Conservation (phyloP, 1,140 invertebrate species). For the Pseudobourletiella spinata region DNA sequence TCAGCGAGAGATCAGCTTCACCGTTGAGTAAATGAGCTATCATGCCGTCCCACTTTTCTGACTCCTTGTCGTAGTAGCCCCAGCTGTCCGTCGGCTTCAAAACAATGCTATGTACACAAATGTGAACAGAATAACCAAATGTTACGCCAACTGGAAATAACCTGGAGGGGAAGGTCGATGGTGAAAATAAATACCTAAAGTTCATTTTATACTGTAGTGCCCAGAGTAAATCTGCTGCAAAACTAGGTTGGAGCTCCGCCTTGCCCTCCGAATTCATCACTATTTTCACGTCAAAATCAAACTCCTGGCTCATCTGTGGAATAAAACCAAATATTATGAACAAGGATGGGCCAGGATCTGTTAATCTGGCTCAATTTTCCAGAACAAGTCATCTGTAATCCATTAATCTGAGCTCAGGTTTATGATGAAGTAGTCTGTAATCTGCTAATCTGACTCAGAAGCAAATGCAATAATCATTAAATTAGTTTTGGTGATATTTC, state of each 20-base stretch:
- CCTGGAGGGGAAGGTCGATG: not conserved
- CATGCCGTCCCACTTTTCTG: constrained; percentile 17
- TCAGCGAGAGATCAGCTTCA: constrained; percentile 13
- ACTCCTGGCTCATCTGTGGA: constrained; percentile 8
- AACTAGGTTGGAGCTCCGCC: constrained; percentile 3
- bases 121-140: not conserved
- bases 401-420: no score
- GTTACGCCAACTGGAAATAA: not conserved
- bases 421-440: no score
- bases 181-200: constrained; percentile 9
- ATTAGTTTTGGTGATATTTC: not conserved
- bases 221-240: constrained; percentile 10
- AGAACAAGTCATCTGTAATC: no score
- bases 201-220: constrained; percentile 18
- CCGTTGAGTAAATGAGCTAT: constrained; percentile 14
- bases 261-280: not conserved
- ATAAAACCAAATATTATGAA: not conserved
- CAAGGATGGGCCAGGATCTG: no score
- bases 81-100: not conserved
- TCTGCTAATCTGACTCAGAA: not conserved
- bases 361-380: no score
- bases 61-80: constrained; percentile 6
- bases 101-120: not conserved
- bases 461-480: not conserved
- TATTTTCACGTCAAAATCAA: constrained; percentile 15